Base-by-base conservation (phyloP, 2,113 vertebrate genomes). In the Megaptera novaeangliae region DNA sequence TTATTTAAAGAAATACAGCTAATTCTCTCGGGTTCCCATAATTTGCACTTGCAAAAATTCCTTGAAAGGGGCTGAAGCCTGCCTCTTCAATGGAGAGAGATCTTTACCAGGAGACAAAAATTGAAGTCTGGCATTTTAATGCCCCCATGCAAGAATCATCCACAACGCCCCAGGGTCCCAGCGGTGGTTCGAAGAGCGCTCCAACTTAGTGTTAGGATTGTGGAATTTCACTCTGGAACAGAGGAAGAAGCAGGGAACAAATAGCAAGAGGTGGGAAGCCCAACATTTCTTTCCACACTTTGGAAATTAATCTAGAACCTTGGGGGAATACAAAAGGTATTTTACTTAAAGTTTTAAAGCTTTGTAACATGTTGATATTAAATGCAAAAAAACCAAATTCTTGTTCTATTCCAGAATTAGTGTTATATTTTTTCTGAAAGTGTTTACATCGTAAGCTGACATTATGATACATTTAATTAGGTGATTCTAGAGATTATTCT, bases 141-240 rank as follows among this genome's bases (percentile, higher is more conserved):
- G 71, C 23, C 68, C 72, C 87, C 66, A 44, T 82, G 97, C 94
- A 98, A 98, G 98, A 98, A 98, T 96, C 97, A 97, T 96, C 91
- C 97, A 29, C 69, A 80, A 2, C 6, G 10, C 41, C 88, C 95
- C 74, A 39, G 93, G 80, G 87, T 34, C 77, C 72, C 84, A 14
- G 11, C 8, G 41, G 2, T 2, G 21, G 82, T 97, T 98, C 96
- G 94, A 97, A 95, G 46, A 89, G 0, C 25, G 27, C 82, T 18
- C 74, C 77, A 27, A 95, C 63, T 41, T 69, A 90, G 31, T 44
- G 25, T 85, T 88, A 57, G 69, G 89, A 80, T 27, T 74, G 31
- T 23, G 6, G 14, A 74, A 59, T 91, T 97, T 94, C 87, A 83
- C 64, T 41, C 34, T 13, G 36, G 2, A 69, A 8, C 52, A 25